Base-by-base conservation (phyloP, 2,888 invertebrate species). In the Bellardia pandia region DNA sequence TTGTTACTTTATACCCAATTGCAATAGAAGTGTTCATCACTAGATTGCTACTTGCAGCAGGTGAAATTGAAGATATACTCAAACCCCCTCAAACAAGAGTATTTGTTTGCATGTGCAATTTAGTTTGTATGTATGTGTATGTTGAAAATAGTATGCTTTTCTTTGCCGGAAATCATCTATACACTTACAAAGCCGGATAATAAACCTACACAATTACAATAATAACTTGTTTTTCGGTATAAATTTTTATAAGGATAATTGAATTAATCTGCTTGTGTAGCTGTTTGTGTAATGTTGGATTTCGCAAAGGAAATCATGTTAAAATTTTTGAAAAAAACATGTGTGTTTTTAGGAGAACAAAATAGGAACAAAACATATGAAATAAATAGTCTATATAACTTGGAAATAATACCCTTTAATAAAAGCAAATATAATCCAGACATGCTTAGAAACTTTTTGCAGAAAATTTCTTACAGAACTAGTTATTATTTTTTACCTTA, bases 231-330 rank as follows among this genome's bases (percentile, higher is more conserved):
- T 71, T 71, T 71, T 16, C 11, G 37, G 16, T 9, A 37, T 53
- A 33, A 9, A 74, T 60, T 42, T 45, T 60, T 45, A 74, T 33
- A 42, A 74, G 58, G 30, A 60, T 74, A 74, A 74, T 74, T 60
- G 45, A 74, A 74, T 60, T 74, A 74, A 74, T 74, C 60, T 60
- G 3, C 33, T 37, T 33, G 30, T 14, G 23, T 30, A 30, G 6
- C 14, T 48, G 33, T 51, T 51, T 33, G 69, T 69, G 48, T 33
- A 48, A 33, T 37, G 11, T 9, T 56, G 11, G 7, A 45, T 23
- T 56, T 56, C 56, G 16, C 8, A 45, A 56, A 56, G 56, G 11
- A 56, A 56, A 56, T 56, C 56, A 11, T 23, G 14, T 56, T 56
- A 23, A 71, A 37, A 16, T 37, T 45, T 14, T 45, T 23, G 23